Evolutionary conservation across 92 coral and sea anemone species (phyloP).

Genomic region (Palythoa grandiflora): DNA sequence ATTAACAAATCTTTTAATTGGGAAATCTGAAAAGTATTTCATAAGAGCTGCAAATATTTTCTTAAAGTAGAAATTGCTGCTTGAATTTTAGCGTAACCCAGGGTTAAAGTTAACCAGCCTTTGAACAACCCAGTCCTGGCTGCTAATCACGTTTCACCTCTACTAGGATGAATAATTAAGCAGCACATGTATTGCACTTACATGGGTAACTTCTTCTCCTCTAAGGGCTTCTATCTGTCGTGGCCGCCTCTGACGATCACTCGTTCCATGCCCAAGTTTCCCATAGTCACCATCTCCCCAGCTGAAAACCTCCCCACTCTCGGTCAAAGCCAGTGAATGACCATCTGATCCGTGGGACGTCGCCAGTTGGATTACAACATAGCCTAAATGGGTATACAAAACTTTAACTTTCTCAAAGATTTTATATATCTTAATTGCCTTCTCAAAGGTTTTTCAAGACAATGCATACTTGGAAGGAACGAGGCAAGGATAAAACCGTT

Average conservation of each 20-base stretch:
- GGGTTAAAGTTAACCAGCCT: no score
- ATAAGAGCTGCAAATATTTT: no score
- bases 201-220: slow-evolving; percentile 84
- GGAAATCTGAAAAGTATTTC: no score
- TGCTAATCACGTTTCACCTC: no score
- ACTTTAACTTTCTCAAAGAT: background rate
- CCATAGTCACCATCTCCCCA: slow-evolving; percentile 96
- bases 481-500: no score
- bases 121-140: no score
- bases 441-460: no score
- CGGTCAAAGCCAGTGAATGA: slow-evolving; percentile 86
- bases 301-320: slow-evolving; percentile 90
- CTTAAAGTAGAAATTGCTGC: no score
- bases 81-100: no score
- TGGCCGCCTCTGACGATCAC: slow-evolving; percentile 88
- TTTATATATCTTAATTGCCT: no score
- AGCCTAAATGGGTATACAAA: slow-evolving; percentile 51
- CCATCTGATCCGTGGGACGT: slow-evolving; percentile 93
- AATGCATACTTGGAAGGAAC: no score
- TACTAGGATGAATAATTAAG: background rate
- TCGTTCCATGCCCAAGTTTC: slow-evolving; percentile 89
- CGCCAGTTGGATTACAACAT: slow-evolving; percentile 80
- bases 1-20: no score
- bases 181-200: slow-evolving; percentile 47
- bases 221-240: slow-evolving; percentile 89